Base-by-base conservation (phyloP, 1,140 invertebrate genomes). In the Drosophila kohkoa region DNA sequence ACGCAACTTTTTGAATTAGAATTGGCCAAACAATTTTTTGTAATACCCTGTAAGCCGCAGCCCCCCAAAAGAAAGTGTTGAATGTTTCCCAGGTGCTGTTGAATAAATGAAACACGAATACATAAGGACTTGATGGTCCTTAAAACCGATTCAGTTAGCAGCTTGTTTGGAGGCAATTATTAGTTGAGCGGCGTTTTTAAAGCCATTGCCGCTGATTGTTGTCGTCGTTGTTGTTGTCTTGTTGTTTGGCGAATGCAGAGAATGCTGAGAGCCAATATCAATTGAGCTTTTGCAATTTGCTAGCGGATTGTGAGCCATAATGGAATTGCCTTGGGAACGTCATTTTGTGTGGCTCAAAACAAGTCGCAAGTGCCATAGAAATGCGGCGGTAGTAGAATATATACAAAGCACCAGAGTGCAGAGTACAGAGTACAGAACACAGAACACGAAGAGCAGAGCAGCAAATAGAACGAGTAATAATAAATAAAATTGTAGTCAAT, bases 401-500 rank as follows among this genome's bases (percentile, higher is more conserved):
- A 51, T 60, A 35, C 55, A 58, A 69, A 20, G 11, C 52, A 51
- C 68, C 55, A 58, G 66, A 20, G 11, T 55, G 54, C 68, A 57
- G 30, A 20, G 43, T 32, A 51, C 68, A 57, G 30, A 20, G 43
- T 32, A 51, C 72, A 59, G 32, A 48, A 43, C 20, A 71, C 38
- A 41, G 38, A 59, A 55, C 35, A 48, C 38, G 45, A 52, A 8
- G 35, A 3, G 35, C 35, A 10, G 35, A 69, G 68, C 67, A 54
- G 71, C 67, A 87, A 87, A 87, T 71, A 87, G 75, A 85, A 85
- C 59, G 76, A 87, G 85, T 83, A 89, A 88, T 88, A 88, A 88
- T 89, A 88, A 83, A 88, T 88, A 88, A 88, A 88, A 88, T 88
- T 88, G 78, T 79, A 89, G 81, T 82, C 85, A 89, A 88, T 88